phyloP scores from a whole-genome alignment of 2,888 invertebrate genomes.

The Diarsia mendica region DNA sequence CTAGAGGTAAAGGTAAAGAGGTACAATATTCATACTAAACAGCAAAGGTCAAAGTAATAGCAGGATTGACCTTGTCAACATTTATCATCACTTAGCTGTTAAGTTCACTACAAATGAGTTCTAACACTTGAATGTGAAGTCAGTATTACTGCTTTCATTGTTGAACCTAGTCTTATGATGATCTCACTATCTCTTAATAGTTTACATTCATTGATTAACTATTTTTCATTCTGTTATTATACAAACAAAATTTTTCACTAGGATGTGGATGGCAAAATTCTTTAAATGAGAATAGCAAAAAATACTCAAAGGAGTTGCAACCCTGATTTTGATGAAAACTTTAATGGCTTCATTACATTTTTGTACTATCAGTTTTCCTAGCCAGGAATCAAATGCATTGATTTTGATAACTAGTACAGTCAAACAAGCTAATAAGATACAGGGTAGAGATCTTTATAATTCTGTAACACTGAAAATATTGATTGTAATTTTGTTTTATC shows the following conservation, averaged over 20 bases:
- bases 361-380: background rate
- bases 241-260: too few species aligned
- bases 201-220: background rate
- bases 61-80: background rate
- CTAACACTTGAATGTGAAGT: background rate
- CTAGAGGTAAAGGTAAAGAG: too few species aligned
- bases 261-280: too few species aligned
- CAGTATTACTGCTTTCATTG: background rate
- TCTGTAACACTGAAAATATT: too few species aligned
- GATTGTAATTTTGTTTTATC: too few species aligned
- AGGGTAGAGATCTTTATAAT: too few species aligned
- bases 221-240: too few species aligned
- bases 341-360: background rate
- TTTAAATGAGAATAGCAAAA: too few species aligned
- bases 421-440: too few species aligned
- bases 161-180: background rate
- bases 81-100: background rate
- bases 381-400: background rate
- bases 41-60: background rate
- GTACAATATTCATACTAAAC: background rate
- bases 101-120: background rate
- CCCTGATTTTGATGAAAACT: background rate
- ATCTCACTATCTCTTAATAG: conserved; percentile 1
- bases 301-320: background rate
- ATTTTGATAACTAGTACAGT: background rate